phyloP scores from a whole-genome alignment of 2,113 vertebrate genomes.

The Alligator sinensis region DNA sequence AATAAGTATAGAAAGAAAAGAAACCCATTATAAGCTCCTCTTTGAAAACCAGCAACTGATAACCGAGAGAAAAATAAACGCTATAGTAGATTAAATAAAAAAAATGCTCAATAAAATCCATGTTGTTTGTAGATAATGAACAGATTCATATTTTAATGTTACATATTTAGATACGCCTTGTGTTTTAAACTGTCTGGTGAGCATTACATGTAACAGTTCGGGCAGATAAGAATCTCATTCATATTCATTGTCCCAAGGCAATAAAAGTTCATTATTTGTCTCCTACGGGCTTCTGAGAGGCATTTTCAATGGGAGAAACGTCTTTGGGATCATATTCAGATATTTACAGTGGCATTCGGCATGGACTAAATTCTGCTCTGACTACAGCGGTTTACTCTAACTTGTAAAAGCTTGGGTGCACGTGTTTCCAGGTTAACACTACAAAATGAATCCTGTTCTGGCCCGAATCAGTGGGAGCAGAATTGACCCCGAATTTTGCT shows the following conservation, averaged over 20 bases:
- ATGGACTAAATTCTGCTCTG: not conserved
- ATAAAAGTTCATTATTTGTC: not conserved
- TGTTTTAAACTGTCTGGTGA: not conserved
- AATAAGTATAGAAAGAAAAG: not conserved
- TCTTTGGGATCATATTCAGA: fast-evolving
- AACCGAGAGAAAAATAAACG: not conserved
- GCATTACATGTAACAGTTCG: not conserved
- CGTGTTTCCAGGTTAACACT: not conserved
- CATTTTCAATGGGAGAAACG: not conserved
- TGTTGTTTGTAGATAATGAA: not conserved
- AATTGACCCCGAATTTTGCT: not conserved
- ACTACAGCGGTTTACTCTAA: fast-evolving
- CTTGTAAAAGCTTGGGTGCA: not conserved
- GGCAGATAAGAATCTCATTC: not conserved
- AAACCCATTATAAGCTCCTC: not conserved
- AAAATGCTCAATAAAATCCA: not conserved
- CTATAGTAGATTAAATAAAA: not conserved
- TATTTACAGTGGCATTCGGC: too few relatives aligned
- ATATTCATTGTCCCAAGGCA: not conserved
- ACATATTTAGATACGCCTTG: not conserved
- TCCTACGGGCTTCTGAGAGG: not conserved
- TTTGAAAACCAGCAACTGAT: not conserved
- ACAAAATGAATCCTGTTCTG: not conserved
- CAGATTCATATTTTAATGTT: not conserved
- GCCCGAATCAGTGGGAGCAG: fast-evolving